Evolutionary conservation across 2,113 vertebrate species (phyloP).

Genomic region (Paracanthobrama guichenoti): DNA sequence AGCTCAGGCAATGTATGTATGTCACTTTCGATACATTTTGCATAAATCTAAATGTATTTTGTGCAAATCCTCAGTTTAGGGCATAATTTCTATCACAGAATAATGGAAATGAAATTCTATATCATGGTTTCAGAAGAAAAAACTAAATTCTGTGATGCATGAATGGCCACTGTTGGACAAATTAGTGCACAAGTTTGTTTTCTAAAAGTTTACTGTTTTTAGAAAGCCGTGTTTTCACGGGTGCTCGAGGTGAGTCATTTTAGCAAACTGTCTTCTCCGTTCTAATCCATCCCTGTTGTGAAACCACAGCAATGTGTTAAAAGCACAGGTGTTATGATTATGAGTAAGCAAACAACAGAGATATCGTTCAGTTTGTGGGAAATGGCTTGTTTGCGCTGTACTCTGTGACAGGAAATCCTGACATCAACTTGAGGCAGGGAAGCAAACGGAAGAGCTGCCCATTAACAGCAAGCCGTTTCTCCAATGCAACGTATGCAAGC

Average conservation of each 20-base stretch:
- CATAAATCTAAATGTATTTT: not conserved
- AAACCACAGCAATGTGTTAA: not conserved
- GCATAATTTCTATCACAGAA: not conserved
- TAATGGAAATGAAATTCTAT: not conserved
- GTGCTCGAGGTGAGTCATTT: not conserved
- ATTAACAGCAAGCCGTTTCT: not conserved
- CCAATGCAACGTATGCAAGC: not conserved
- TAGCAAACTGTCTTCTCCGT: not conserved
- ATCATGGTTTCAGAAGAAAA: not conserved
- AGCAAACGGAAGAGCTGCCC: not conserved
- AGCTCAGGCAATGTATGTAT: no score
- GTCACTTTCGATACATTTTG: no score
- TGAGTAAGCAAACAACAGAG: conserved; percentile 45
- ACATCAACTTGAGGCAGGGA: not conserved
- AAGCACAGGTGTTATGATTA: conserved; percentile 17
- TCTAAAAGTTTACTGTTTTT: not conserved
- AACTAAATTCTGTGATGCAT: no score
- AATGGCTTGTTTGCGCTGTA: conserved; percentile 32
- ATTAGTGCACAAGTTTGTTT: not conserved
- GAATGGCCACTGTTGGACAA: not conserved
- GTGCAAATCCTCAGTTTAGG: not conserved
- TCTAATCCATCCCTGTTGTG: not conserved
- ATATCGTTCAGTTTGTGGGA: conserved; percentile 35
- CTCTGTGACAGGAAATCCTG: conserved; percentile 43
- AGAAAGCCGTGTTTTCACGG: not conserved